Evolutionary conservation across 1,140 invertebrate species (phyloP), one percentile per base, ranked within the genome.

Genomic region (Camponotus pennsylvanicus): DNA sequence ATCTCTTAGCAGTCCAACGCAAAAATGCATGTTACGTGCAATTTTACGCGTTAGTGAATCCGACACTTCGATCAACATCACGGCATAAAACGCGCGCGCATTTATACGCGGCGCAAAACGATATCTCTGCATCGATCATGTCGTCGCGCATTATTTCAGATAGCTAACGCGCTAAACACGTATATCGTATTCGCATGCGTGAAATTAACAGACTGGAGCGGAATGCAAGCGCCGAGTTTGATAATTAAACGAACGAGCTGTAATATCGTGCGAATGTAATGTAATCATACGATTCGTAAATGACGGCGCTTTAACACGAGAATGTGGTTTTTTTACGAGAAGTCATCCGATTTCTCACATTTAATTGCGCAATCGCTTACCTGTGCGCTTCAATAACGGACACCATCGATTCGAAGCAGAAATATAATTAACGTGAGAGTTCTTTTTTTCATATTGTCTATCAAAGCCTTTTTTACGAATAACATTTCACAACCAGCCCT

Each of bases 21-120:
- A 15, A 67, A 67, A 67, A 37, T 40, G n/a, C 5, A 37, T n/a
- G 6, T 73, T 13, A 52, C 63, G 45, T 34, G 63, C 45, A 79
- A 67, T 79, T 79, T 69, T 79, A 79, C n/a, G 34, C 45, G 63
- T 79, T 79, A 69, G 55, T 79, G 42, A 84, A 84, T 84, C 27
- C 59, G 82, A 84, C 32, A 64, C 71, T 64, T 77, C 37, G n/a
- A 85, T 77, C 83, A 85, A 85, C 77, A 79, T 79, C 34, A 40
- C 42, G 64, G n/a, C 1, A 67, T 21, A n/a, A 32, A 52, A 11
- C 8, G 34, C 13, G 49, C 34, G 18, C 32, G 27, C 71, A n/a
- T 55, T 67, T 67, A 37, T 69, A 40, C 37, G 1, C 52, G 21
- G 7, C 11, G 32, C 63, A 66, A 79, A 79, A 34, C n/a, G 61